phyloP scores from a whole-genome alignment of 1,140 invertebrate species.

The Tribolium castaneum region DNA sequence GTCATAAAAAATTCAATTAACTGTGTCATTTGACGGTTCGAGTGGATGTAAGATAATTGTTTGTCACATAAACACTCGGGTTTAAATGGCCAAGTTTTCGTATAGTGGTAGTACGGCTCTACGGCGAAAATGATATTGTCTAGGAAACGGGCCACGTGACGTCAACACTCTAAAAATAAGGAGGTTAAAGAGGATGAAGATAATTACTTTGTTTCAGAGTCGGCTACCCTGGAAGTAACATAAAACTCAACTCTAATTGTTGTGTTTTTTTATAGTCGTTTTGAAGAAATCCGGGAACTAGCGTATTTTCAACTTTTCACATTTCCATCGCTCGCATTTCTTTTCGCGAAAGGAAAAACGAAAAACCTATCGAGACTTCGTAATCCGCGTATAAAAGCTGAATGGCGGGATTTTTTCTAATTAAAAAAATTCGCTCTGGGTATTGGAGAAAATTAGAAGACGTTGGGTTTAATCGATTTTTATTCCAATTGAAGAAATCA shows the following conservation, averaged over 20 bases:
- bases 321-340: background rate
- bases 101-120: background rate
- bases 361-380: background rate
- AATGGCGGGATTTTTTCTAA: background rate
- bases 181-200: conserved; percentile 30
- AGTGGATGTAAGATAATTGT: background rate
- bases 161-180: conserved; percentile 35
- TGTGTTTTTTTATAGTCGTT: background rate
- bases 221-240: conserved; percentile 25
- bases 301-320: background rate
- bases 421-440: background rate
- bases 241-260: background rate
- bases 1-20: conserved; percentile 12
- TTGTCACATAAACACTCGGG: conserved; percentile 1
- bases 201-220: conserved; percentile 18
- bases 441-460: background rate
- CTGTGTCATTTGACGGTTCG: background rate
- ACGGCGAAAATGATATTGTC: background rate
- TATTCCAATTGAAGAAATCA: too few species aligned
- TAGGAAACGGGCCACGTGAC: conserved; percentile 24
- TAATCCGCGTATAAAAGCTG: background rate
- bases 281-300: background rate
- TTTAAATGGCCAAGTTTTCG: background rate
- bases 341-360: background rate
- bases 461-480: background rate